Evolutionary conservation across 2,113 vertebrate genomes (phyloP), one percentile per base, ranked within the genome.

Genomic region (Pseudopodoces humilis): DNA sequence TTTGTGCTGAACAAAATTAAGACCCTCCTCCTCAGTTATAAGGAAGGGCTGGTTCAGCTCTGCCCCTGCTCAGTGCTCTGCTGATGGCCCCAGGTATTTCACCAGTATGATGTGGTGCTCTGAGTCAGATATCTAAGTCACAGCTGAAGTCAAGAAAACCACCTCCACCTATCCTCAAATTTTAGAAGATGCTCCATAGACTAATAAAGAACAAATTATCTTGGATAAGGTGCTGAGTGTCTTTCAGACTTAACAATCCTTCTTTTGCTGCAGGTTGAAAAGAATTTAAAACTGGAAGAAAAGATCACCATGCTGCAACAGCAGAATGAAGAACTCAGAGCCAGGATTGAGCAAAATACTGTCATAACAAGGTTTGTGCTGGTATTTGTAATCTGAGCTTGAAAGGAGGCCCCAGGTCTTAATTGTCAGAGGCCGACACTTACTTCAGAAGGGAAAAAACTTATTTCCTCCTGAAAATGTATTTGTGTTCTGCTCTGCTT

Each of bases 281-380:
- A 98, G 97, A 99, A 99, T 37, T 98, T 99, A 63, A 97, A 99
- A 81, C 96, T 99, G 97, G 99, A 99, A 95, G 99, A 99, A 95
- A 99, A 98, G 92, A 98, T 99, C 55, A 99, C 99, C 43, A 97
- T 99, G 65, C 98, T 99, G 62, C 99, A 99, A 97, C 99, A 99
- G 96, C 99, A 99, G 97, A 99, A 99, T 0, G 99, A 99, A 96
- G 99, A 99, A 91, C 98, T 99, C 85, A 98, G 97, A 96, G 99
- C 98, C 70, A 98, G 98, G 92, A 99, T 99, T 68, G 98, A 99
- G 95, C 98, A 99, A 93, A 99, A 99, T 88, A 97, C 99, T 0
- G 98, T 98, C 13, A 98, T 98, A 91, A 99, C 99, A 82, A 99
- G 99, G 99, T 99, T 93, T 92, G 96, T 94, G n/a, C 69, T 88